Evolutionary conservation across 2,888 invertebrate species (phyloP), one percentile per base, ranked within the genome.

Genomic region (Harpalus rubripes): DNA sequence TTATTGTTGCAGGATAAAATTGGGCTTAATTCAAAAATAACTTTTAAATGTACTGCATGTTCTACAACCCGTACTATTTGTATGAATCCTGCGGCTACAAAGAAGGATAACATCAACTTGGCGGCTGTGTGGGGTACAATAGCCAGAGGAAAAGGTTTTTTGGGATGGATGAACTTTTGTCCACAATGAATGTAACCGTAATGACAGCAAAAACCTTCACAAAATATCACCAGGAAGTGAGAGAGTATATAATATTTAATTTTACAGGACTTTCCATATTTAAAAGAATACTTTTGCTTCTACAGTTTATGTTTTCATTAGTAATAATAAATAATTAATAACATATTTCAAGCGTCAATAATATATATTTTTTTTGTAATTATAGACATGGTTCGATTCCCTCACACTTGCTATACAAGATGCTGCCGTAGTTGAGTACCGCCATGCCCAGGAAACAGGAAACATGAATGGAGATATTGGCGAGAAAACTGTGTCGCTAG

Each of bases 81-180:
- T 59, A 18, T 18, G n/a, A 59, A 59, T 59, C 59, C 59, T 15
- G 18, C 59, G 18, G 59, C 15, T 8, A 18, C 6, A 15, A 15
- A 59, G 7, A 59, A 59, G n/a, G 59, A 59, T 1, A 59, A 59
- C n/a, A 18, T 59, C n/a, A 59, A 59, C n/a, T 18, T 59, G 59
- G 59, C 59, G 16, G 16, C 59, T 59, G 59, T 59, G 5, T 59
- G 59, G 59, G 59, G 16, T 18, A 59, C 16, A n/a, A 18, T 59
- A 59, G 16, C 59, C 15, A 59, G 16, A 7, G 59, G 59, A 1
- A 59, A 59, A 16, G 59, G 59, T 2, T 59, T 15, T 16, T 16
- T 18, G 59, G 16, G 7, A 18, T 59, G 59, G 59, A 59, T 1
- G 59, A 59, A 59, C 59, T 15, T 18, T 15, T 59, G 15, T 59